Evolutionary conservation across 23 tunicate species (phyloP), one percentile per base, ranked within the genome.

Genomic region (Trididemnum miniatum): DNA sequence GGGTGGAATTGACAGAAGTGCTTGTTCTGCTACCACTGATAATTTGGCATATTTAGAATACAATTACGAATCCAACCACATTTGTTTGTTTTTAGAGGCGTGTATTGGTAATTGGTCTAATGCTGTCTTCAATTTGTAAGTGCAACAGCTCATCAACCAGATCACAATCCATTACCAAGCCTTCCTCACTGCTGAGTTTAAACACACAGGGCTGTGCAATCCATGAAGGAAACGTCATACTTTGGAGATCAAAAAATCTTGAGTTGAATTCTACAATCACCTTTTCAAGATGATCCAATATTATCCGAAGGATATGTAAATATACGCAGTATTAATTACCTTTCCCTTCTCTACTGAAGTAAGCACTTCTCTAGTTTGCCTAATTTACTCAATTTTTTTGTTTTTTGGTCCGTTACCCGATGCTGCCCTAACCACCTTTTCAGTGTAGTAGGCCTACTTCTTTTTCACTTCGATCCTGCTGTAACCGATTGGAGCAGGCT

Each of bases 1-100:
- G n/a, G 81, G 18, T 40, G 72, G 72, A 79, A 79, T 59, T 79
- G 83, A 38, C 83, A 79, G 73, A 59, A 79, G 83, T 79, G 72
- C 31, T 59, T n/a, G n/a, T n/a, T n/a, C n/a, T n/a, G n/a, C n/a
- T n/a, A n/a, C n/a, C n/a, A n/a, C n/a, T n/a, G n/a, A 73, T 79
- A 59, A 0, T 59, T 60, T 59, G 40, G 83, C 71, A 28, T 76
- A 76, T 31, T 76, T 51, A 20, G 81, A 28, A 76, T 1, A 22
- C 28, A 76, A 15, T 49, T 76, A 71, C 31, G 81, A 49, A 76
- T 76, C 81, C 81, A 40, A 49, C 69, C 81, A 76, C 81, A 76
- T 76, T 30, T 44, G 71, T 27, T 76, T 20, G 76, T 71, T 71
- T 71, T 71, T 71, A 38, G 38, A 71, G 20, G 76, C 37, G 31